Conservation (phyloP, 1,140 invertebrate genomes). For the Drosophila ananassae region DNA sequence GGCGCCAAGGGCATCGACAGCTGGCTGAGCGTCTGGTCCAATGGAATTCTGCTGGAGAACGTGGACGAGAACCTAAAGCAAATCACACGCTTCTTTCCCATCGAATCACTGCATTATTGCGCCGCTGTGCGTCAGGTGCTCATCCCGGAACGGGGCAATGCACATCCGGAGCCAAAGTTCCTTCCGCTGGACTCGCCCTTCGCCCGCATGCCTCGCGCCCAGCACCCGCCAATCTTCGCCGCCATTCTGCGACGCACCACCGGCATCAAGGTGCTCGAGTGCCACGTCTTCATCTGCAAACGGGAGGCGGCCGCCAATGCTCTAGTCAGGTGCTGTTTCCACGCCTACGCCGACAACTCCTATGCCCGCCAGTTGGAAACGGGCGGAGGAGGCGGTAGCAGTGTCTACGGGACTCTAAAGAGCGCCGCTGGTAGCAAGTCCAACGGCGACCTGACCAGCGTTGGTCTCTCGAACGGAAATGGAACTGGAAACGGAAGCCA, state of each 20-base stretch:
- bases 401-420: slow-evolving; percentile 83
- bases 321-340: slow-evolving; percentile 96
- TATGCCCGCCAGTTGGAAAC: slow-evolving; percentile 93
- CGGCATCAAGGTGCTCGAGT: slow-evolving; percentile 99
- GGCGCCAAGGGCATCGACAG: slow-evolving; percentile 97
- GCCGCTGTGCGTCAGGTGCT: slow-evolving; percentile 96
- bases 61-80: slow-evolving; percentile 97
- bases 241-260: slow-evolving; percentile 97
- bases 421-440: slow-evolving; percentile 84
- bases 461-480: slow-evolving; percentile 65
- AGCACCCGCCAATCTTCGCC: slow-evolving; percentile 98
- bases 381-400: slow-evolving; percentile 69
- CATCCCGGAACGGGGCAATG: slow-evolving; percentile 86
- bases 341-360: slow-evolving; percentile 96
- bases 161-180: slow-evolving; percentile 90
- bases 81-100: slow-evolving; percentile 98
- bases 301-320: slow-evolving; percentile 97
- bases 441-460: slow-evolving; percentile 71
- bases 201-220: slow-evolving; percentile 93
- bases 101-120: slow-evolving; percentile 98
- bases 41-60: slow-evolving; percentile 97
- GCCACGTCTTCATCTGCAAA: slow-evolving; percentile 99
- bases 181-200: slow-evolving; percentile 98
- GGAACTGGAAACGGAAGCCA: slow-evolving; percentile 54
- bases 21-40: slow-evolving; percentile 98